Conservation (phyloP, 2,113 vertebrate species). For the Scomber colias region DNA sequence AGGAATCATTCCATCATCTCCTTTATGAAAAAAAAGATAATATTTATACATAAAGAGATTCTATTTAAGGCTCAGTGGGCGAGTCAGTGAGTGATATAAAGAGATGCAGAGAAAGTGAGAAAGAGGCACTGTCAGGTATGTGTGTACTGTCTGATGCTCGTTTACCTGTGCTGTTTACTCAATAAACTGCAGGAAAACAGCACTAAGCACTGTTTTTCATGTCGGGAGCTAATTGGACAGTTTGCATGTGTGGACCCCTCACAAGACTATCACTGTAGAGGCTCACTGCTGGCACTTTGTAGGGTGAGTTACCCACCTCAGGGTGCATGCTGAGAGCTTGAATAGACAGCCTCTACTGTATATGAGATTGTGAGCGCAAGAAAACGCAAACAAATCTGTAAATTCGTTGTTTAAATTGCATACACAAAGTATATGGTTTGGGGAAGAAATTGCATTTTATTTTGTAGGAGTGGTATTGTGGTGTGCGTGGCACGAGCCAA, state of each 20-base stretch:
- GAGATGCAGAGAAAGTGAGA: constrained; percentile 15
- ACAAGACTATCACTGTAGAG: constrained; percentile 5
- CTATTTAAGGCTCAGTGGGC: neutral
- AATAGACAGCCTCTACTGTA: neutral
- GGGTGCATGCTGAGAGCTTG: neutral
- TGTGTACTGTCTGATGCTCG: constrained; percentile 17
- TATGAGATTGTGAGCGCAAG: neutral
- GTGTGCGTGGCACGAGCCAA: constrained; percentile 24
- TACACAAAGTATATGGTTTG: neutral
- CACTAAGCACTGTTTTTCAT: constrained; percentile 36
- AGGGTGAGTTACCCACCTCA: neutral
- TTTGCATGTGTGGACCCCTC: constrained; percentile 31
- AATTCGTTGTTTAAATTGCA: neutral
- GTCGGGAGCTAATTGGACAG: constrained; percentile 41
- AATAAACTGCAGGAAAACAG: constrained; percentile 48
- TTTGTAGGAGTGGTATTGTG: constrained; percentile 25
- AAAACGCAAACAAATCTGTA: neutral
- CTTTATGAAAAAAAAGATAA: constrained; percentile 32
- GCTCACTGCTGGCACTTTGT: neutral
- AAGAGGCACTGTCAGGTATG: constrained; percentile 24
- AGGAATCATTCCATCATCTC: constrained; percentile 46
- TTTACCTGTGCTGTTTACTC: constrained; percentile 42
- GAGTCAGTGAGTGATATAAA: constrained; percentile 13
- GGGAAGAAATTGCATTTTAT: constrained; percentile 3
- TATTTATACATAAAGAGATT: constrained; percentile 37